These are phyloP conservation scores for Nemotelus pantherinus DNA, from an alignment of 2,888 invertebrate genomes.

Conservation along the genomic window DNA sequence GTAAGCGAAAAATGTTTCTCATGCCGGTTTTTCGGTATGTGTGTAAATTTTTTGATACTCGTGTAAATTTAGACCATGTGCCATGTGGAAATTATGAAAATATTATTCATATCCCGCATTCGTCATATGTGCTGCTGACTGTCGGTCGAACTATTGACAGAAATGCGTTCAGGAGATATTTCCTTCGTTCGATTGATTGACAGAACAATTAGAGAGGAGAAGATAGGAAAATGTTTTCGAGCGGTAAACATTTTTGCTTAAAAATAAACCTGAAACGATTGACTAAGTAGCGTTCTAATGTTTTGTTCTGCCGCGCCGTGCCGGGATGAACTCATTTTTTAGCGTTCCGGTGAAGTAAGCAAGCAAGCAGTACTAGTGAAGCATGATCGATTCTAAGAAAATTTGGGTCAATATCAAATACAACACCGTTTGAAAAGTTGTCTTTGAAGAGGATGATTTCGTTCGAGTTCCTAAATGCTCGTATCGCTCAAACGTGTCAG, in stretches of 20 bases:
- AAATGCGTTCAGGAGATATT: background rate
- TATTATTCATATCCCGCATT: background rate
- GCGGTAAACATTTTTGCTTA: background rate
- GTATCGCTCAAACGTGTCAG: too few relatives aligned
- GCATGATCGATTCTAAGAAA: too few relatives aligned
- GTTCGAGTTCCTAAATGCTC: too few relatives aligned
- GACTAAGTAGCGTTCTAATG: background rate
- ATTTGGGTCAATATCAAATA: too few relatives aligned
- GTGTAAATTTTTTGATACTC: background rate
- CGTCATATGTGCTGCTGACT: slow-evolving; percentile 5
- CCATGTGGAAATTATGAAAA: slow-evolving; percentile 40
- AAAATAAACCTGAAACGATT: background rate
- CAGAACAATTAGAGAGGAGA: slow-evolving; percentile 35
- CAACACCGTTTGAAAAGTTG: too few relatives aligned
- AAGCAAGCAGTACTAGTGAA: too few relatives aligned
- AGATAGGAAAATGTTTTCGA: background rate
- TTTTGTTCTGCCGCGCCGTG: background rate
- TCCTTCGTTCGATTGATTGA: slow-evolving; percentile 12
- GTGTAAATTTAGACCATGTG: slow-evolving; percentile 20
- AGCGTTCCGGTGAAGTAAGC: too few relatives aligned
- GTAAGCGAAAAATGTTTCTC: slow-evolving; percentile 23
- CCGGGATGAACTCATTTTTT: too few relatives aligned
- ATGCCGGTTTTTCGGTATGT: background rate
- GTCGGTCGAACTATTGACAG: background rate
- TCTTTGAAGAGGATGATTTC: too few relatives aligned